Evolutionary conservation across 2,888 invertebrate genomes (phyloP).

Genomic region (Morpho achilles): DNA sequence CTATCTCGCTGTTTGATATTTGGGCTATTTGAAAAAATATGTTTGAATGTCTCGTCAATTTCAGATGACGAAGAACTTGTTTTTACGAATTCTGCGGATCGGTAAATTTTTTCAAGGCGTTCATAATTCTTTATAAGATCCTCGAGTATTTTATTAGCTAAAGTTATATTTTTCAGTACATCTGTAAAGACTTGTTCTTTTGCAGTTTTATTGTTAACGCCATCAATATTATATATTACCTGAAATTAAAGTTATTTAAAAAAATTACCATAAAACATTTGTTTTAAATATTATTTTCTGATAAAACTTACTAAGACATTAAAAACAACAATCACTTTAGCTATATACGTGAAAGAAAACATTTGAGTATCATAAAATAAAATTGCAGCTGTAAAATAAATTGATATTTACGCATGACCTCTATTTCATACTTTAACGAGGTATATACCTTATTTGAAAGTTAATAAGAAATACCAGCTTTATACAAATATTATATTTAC

Average conservation of each 20-base stretch:
- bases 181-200: slow-evolving; percentile 39
- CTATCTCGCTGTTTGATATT: slow-evolving; percentile 6
- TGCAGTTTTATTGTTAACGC: slow-evolving; percentile 5
- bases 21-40: neutral
- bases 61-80: slow-evolving; percentile 13
- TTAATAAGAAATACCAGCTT: too few relatives aligned
- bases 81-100: slow-evolving; percentile 20
- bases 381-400: slow-evolving; percentile 5
- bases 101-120: slow-evolving; percentile 42
- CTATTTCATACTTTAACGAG: neutral
- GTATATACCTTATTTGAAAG: too few relatives aligned
- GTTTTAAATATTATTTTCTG: neutral
- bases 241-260: slow-evolving; percentile 15
- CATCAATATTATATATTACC: slow-evolving; percentile 19
- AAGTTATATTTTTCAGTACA: slow-evolving; percentile 53
- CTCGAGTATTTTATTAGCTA: slow-evolving; percentile 48
- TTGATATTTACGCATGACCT: slow-evolving; percentile 1
- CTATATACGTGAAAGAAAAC: slow-evolving; percentile 34
- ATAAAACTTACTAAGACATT: slow-evolving; percentile 2
- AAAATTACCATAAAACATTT: slow-evolving; percentile 1
- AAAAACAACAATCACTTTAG: neutral
- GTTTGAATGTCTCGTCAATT: slow-evolving; percentile 12
- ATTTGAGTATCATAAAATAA: slow-evolving; percentile 34
- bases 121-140: slow-evolving; percentile 52
- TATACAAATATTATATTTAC: too few relatives aligned